phyloP scores from a whole-genome alignment of 2,797 vertebrate species.

The Macropodus opercularis region DNA sequence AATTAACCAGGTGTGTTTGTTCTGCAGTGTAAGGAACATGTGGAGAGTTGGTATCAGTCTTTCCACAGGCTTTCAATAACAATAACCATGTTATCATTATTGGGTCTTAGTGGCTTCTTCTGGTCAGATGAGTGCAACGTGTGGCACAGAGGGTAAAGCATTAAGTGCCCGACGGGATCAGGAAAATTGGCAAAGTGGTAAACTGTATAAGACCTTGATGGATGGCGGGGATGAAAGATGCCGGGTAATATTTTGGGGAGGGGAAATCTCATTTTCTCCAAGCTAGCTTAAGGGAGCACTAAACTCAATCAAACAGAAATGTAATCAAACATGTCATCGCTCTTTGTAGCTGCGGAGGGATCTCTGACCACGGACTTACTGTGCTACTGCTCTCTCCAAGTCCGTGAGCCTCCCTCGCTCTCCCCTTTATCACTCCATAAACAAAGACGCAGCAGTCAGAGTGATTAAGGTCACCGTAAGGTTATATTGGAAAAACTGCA shows the following conservation, averaged over 20 bases:
- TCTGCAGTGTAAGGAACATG: constrained; percentile 37
- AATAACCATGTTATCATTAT: constrained; percentile 16
- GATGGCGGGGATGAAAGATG: constrained; percentile 61
- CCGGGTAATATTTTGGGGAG: constrained; percentile 73
- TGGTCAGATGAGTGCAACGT: constrained; percentile 30
- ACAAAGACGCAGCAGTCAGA: constrained; percentile 39
- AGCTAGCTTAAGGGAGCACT: constrained; percentile 75
- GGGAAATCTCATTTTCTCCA: constrained; percentile 79
- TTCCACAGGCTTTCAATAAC: constrained; percentile 35
- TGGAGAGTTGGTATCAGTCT: constrained; percentile 9
- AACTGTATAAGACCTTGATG: constrained; percentile 68
- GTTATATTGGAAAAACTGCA: constrained; percentile 39
- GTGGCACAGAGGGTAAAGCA: constrained; percentile 35
- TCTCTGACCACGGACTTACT: constrained; percentile 37
- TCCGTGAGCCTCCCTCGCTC: neutral
- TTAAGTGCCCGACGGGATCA: constrained; percentile 47
- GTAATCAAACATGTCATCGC: constrained; percentile 78
- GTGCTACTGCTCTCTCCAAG: constrained; percentile 1
- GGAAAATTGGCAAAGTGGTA: constrained; percentile 71
- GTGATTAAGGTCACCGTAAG: constrained; percentile 51
- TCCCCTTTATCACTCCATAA: constrained; percentile 52
- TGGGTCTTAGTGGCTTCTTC: constrained; percentile 25
- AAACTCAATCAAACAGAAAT: constrained; percentile 80
- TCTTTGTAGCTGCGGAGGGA: constrained; percentile 70
- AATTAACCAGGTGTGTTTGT: constrained; percentile 60